These are phyloP conservation scores for Triplophysa bombifrons DNA, from an alignment of 2,797 vertebrate species.

Conservation along the genomic window DNA sequence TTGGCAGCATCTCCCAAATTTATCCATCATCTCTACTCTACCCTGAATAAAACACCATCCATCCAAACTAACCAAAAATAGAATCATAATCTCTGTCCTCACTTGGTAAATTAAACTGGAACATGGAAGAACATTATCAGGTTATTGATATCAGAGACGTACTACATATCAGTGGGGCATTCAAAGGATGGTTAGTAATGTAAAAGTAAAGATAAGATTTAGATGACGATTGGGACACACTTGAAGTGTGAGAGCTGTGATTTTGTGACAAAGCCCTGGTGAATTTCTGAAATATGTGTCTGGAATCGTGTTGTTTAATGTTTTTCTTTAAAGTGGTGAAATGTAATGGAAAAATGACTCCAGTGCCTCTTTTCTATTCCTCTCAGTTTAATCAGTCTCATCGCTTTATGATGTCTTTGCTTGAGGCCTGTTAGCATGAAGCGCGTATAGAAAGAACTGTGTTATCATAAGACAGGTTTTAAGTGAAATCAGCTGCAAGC, in stretches of 20 bases:
- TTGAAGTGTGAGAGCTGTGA: background rate
- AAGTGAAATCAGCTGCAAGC: background rate
- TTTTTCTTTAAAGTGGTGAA: constrained; percentile 8
- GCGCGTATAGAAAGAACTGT: background rate
- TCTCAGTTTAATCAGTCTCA: constrained; percentile 18
- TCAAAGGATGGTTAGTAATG: constrained; percentile 16
- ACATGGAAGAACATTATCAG: constrained; percentile 9
- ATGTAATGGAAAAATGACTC: constrained; percentile 26
- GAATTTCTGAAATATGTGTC: constrained; percentile 5
- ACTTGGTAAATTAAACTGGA: too few species aligned
- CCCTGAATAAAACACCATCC: background rate
- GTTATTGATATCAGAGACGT: background rate
- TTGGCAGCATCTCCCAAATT: background rate
- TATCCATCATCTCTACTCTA: background rate
- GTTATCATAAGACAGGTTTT: constrained; percentile 1
- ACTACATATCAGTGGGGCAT: constrained; percentile 4
- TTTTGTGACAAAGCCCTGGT: constrained; percentile 2
- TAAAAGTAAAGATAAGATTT: background rate
- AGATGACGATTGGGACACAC: background rate
- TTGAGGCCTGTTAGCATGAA: constrained; percentile 15
- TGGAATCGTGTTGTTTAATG: constrained; percentile 7
- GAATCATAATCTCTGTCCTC: too few species aligned
- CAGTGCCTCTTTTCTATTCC: background rate
- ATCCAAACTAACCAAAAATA: background rate
- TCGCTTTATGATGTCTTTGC: background rate